Percentiles rank a stretch among this genome's conserved stretches.
Evolutionary conservation across 2,797 vertebrate genomes (phyloP).

Genomic region (Ispidina picta): DNA sequence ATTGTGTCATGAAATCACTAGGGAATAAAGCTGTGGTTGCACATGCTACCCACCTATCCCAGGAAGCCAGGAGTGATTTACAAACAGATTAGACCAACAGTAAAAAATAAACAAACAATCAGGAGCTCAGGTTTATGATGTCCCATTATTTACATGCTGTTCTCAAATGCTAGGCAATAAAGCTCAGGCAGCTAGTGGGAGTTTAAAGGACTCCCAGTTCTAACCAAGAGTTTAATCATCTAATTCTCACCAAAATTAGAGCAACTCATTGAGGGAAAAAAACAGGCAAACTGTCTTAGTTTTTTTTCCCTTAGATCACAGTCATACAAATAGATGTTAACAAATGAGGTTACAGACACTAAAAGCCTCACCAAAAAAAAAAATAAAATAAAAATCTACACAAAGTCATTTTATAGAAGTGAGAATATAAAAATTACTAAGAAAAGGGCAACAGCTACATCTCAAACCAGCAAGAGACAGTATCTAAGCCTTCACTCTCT

Average conservation of each 20-base stretch:
- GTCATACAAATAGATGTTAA: not conserved
- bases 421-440: not conserved
- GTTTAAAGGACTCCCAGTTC: not conserved
- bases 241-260: not conserved
- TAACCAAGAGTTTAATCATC: not conserved
- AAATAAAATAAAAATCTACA: not conserved
- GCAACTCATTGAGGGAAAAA: not conserved
- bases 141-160: not conserved
- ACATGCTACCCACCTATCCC: not conserved
- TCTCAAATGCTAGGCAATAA: not conserved
- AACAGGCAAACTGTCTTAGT: too few species aligned
- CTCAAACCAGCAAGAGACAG: not conserved
- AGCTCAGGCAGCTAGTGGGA: not conserved
- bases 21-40: not conserved
- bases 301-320: not conserved
- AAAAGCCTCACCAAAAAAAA: not conserved
- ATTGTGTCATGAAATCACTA: not conserved
- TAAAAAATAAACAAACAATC: not conserved
- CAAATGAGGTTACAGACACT: not conserved
- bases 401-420: not conserved
- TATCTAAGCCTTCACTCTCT: not conserved
- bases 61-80: not conserved
- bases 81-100: not conserved
- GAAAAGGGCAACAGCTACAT: not conserved
- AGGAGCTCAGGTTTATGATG: not conserved